These are phyloP conservation scores for Petrocephalus microphthalmus DNA, from an alignment of 2,113 vertebrate species.

Conservation along the genomic window DNA sequence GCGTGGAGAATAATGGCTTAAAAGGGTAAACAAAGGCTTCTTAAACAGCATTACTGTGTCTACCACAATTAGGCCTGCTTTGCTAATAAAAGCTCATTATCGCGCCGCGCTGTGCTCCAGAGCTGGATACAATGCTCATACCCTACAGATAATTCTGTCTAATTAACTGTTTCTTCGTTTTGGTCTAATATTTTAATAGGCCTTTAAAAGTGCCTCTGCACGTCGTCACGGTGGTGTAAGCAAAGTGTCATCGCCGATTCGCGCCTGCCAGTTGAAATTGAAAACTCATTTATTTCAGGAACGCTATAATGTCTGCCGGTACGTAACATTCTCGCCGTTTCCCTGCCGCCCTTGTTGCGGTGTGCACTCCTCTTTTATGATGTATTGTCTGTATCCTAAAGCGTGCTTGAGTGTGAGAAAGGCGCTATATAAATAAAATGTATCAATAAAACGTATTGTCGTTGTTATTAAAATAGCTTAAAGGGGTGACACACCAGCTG, in stretches of 20 bases:
- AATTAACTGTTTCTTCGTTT: conserved; percentile 28
- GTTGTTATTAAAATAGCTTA: no score
- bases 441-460: no score
- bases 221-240: conserved; percentile 28
- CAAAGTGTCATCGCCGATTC: conserved; percentile 25
- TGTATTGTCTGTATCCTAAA: no score
- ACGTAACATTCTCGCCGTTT: no score
- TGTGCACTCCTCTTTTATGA: no score
- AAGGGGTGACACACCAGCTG: neutral
- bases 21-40: conserved; percentile 27
- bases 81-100: conserved; percentile 43
- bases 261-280: neutral
- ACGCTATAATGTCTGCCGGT: no score
- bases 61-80: conserved; percentile 34
- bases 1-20: conserved; percentile 19
- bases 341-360: no score
- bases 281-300: no score
- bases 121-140: conserved; percentile 19
- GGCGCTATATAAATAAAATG: no score
- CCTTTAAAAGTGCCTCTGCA: conserved; percentile 25
- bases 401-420: no score
- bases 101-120: conserved; percentile 16
- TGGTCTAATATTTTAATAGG: conserved; percentile 18
- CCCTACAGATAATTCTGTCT: conserved; percentile 27
- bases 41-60: conserved; percentile 31